Evolutionary conservation across 2,888 invertebrate species (phyloP).

Genomic region (Didymodactylos carnosus): DNA sequence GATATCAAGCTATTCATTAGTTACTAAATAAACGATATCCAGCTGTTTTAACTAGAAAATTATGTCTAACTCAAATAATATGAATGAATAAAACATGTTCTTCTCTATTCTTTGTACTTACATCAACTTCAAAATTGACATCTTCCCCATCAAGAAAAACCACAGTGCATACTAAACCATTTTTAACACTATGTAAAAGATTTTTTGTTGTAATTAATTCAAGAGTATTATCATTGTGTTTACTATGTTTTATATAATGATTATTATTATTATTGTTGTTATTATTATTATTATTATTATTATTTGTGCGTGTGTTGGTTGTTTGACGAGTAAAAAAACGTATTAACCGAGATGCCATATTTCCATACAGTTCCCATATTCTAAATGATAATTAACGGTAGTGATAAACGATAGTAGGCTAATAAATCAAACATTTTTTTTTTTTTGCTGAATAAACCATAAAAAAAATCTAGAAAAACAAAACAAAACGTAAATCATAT

Average conservation of each 20-base stretch:
- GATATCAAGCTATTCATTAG: too few relatives aligned
- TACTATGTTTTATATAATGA: neutral
- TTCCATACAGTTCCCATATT: too few relatives aligned
- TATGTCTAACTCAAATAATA: too few relatives aligned
- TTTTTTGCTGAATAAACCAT: too few relatives aligned
- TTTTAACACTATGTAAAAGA: neutral
- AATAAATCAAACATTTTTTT: too few relatives aligned
- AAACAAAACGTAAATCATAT: too few relatives aligned
- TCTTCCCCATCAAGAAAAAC: neutral
- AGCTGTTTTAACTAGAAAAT: too few relatives aligned
- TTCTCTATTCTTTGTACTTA: neutral
- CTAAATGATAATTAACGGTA: too few relatives aligned
- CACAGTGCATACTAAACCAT: neutral
- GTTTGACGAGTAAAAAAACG: neutral
- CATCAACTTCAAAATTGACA: neutral
- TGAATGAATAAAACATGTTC: too few relatives aligned
- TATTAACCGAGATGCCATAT: neutral
- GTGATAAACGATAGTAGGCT: too few relatives aligned
- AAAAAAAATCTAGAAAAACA: too few relatives aligned
- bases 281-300: neutral
- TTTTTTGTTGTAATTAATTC: neutral
- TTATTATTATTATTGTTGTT: neutral
- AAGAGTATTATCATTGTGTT: neutral
- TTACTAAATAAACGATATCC: too few relatives aligned
- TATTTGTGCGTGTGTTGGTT: neutral